A percentile compares a stretch with the other conserved stretches of the same genome.
Conservation (phyloP, 2,888 invertebrate genomes). For the Zeuzera pyrina region DNA sequence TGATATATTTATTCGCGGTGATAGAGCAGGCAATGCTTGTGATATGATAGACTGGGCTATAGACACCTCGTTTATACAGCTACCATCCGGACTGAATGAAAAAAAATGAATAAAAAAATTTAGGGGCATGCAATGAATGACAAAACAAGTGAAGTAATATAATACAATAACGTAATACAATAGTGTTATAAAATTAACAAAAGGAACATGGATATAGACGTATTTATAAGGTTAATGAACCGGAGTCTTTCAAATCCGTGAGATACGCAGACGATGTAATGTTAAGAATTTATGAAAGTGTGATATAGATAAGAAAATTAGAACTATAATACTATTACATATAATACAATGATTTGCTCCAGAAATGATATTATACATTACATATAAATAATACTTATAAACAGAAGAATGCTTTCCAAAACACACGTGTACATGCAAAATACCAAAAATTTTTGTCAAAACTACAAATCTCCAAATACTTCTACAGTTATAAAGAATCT, state of each 20-base stretch:
- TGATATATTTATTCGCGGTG: conserved; percentile 55
- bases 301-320: no score
- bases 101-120: conserved; percentile 21
- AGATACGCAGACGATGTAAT: no score
- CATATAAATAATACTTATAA: not conserved
- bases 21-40: conserved; percentile 66
- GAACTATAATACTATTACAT: no score
- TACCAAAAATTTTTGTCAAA: conserved; percentile 23
- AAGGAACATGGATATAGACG: not conserved
- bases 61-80: conserved; percentile 67
- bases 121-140: conserved; percentile 30
- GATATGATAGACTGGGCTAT: conserved; percentile 71
- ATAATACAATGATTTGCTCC: no score
- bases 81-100: conserved; percentile 62
- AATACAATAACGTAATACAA: conserved; percentile 1
- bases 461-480: no score
- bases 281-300: no score
- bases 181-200: not conserved
- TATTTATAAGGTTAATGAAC: no score
- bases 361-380: not conserved
- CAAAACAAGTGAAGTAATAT: conserved; percentile 7
- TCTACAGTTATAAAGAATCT: no score
- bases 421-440: conserved; percentile 26
- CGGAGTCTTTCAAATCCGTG: no score
- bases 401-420: conserved; percentile 66